Base-by-base conservation (phyloP, 2,113 vertebrate genomes). In the Sinocyclocheilus maitianheensis region DNA sequence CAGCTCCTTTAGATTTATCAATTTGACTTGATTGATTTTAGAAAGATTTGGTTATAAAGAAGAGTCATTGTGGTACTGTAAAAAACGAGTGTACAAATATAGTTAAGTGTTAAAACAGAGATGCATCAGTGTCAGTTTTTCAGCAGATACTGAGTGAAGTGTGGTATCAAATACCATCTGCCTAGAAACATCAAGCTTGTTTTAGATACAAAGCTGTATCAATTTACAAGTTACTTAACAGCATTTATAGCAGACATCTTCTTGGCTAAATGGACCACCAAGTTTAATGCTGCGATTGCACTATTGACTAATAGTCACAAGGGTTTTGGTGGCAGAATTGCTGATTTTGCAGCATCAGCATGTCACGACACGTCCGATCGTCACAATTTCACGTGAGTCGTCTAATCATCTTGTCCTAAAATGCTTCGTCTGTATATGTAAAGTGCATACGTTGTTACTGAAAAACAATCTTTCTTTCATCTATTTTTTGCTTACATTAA, bases 301-400 rank as follows among this genome's bases (percentile, higher is more conserved):
- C 40, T 81, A 77, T 30, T 77, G 79, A 51, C 40, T 67, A 81
- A 65, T 9, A 30, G 79, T 81, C 79, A 67, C 43, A 67, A 26
- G 79, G 11, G 13, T 46, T 81, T 67, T 30, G 22, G 22, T 40
- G 22, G 11, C 77, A 81, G 16, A 67, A 22, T 48, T 81, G 79
- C 79, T 67, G 79, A 81, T 81, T 46, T 65, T 81, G 62, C 79
- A 81, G n/a, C 6, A 43, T 18, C 13, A 65, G 5, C 62, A 65
- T 51, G 79, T 81, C 79, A 67, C 24, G 40, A 81, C 62, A 48
- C n/a, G 43, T 12, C 14, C 4, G 60, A 30, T 51, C n/a, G 1
- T 78, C 9, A 60, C 53, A 48, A 24, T 1, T 63, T 8, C 43
- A 67, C 79, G 16, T 30, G 62, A 81, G 62, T 16, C 14, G 43